Percentiles rank a stretch among this genome's conserved stretches.
Evolutionary conservation across 2,888 invertebrate species (phyloP).

Genomic region (Raillietiella orientalis): DNA sequence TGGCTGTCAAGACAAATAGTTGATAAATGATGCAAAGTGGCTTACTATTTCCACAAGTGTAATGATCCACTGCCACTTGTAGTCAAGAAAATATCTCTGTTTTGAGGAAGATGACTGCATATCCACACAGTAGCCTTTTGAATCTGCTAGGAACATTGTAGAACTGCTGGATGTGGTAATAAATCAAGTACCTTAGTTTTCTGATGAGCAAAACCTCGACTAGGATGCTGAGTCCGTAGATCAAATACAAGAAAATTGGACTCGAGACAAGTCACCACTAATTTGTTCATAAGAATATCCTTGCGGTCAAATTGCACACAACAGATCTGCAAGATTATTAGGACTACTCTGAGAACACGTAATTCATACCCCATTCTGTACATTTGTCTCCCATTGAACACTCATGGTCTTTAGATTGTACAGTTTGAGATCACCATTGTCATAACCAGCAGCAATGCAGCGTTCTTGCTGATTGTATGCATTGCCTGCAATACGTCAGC

Average conservation of each 20-base stretch:
- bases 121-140: conserved; percentile 59
- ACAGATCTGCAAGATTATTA: conserved; percentile 22
- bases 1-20: conserved; percentile 19
- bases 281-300: conserved; percentile 80
- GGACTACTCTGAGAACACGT: conserved; percentile 1
- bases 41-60: conserved; percentile 79
- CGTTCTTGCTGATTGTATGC: conserved; percentile 58
- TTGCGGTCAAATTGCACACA: conserved; percentile 62
- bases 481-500: conserved; percentile 21
- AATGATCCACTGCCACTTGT: conserved; percentile 68
- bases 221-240: conserved; percentile 50
- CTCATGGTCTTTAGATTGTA: conserved; percentile 58
- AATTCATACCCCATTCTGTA: conserved; percentile 38
- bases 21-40: too few species aligned
- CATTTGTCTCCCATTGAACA: conserved; percentile 59
- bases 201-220: conserved; percentile 29
- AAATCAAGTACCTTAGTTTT: background rate
- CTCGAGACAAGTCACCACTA: conserved; percentile 65
- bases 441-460: conserved; percentile 64
- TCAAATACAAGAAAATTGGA: conserved; percentile 68
- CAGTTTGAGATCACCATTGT: conserved; percentile 82
- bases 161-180: conserved; percentile 1
- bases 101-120: conserved; percentile 62
- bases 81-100: conserved; percentile 66
- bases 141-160: conserved; percentile 11